phyloP scores from a whole-genome alignment of 1,140 invertebrate genomes.

The Drosophila sechellia region DNA sequence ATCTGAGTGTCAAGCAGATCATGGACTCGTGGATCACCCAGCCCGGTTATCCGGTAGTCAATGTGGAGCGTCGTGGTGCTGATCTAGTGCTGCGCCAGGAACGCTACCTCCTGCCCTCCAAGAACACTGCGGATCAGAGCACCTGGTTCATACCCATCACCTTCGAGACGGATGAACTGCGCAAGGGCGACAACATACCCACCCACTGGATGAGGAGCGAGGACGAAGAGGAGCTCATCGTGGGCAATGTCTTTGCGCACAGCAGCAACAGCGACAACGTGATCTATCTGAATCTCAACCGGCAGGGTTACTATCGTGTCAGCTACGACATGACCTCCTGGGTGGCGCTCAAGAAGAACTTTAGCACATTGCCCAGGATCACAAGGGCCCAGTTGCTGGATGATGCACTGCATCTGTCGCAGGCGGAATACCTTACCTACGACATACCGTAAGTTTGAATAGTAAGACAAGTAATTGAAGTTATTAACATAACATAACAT shows the following conservation, averaged over 20 bases:
- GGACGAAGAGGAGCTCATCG: slow-evolving; percentile 60
- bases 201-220: slow-evolving; percentile 71
- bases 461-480: background rate
- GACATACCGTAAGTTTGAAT: slow-evolving; percentile 83
- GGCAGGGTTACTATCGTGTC: slow-evolving; percentile 89
- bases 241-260: slow-evolving; percentile 56
- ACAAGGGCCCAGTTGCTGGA: slow-evolving; percentile 93
- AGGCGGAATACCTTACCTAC: slow-evolving; percentile 87
- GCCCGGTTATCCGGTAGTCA: slow-evolving; percentile 92
- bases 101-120: slow-evolving; percentile 68
- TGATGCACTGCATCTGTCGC: slow-evolving; percentile 92
- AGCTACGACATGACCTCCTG: slow-evolving; percentile 91
- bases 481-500: too few species aligned
- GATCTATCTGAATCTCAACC: slow-evolving; percentile 78
- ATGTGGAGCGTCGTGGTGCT: slow-evolving; percentile 83
- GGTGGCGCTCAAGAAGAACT: slow-evolving; percentile 86
- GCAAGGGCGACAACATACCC: slow-evolving; percentile 66
- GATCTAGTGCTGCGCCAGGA: slow-evolving; percentile 69
- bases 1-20: slow-evolving; percentile 87
- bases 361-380: slow-evolving; percentile 85
- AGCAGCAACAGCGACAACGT: slow-evolving; percentile 53
- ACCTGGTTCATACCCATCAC: slow-evolving; percentile 87
- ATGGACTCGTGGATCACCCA: slow-evolving; percentile 94
- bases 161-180: slow-evolving; percentile 84
- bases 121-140: slow-evolving; percentile 55